phyloP scores from a whole-genome alignment of 1,140 invertebrate genomes.

The Drosophila murphyi region DNA sequence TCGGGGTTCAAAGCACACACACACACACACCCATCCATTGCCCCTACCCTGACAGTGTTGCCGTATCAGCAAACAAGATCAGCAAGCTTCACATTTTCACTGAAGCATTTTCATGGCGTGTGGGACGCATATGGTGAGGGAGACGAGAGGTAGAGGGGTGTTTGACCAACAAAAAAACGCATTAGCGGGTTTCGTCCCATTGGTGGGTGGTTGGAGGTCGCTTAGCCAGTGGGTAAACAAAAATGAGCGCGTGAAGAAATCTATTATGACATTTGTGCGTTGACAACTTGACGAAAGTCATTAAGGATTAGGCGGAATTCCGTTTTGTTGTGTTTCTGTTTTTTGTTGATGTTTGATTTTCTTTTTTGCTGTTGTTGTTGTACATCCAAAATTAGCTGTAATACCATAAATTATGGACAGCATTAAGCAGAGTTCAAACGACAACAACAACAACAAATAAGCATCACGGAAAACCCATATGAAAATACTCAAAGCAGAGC shows the following conservation, averaged over 20 bases:
- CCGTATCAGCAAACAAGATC: constrained; percentile 67
- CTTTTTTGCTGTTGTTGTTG: not conserved
- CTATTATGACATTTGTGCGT: constrained; percentile 76
- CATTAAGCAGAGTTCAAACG: not conserved
- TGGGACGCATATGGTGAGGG: not conserved
- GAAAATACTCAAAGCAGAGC: constrained; percentile 7
- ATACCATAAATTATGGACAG: constrained; percentile 26
- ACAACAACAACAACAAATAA: constrained; percentile 14
- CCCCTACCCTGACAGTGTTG: constrained; percentile 2
- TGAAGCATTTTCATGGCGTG: constrained; percentile 1
- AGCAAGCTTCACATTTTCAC: constrained; percentile 52
- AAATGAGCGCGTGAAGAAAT: constrained; percentile 68
- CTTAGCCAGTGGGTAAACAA: constrained; percentile 39
- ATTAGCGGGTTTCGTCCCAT: constrained; percentile 32
- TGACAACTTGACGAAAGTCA: constrained; percentile 81
- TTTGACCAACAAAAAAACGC: constrained; percentile 44
- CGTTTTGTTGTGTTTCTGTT: not conserved
- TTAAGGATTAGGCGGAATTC: constrained; percentile 61
- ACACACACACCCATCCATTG: constrained; percentile 1
- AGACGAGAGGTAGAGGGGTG: no score
- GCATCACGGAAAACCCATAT: not conserved
- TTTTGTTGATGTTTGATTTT: not conserved
- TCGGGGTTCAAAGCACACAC: constrained; percentile 1
- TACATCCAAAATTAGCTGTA: not conserved
- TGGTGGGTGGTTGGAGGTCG: no score